Evolutionary conservation across 2,888 invertebrate genomes (phyloP), one percentile per base, ranked within the genome.

Genomic region (Chymomyza procnemis): DNA sequence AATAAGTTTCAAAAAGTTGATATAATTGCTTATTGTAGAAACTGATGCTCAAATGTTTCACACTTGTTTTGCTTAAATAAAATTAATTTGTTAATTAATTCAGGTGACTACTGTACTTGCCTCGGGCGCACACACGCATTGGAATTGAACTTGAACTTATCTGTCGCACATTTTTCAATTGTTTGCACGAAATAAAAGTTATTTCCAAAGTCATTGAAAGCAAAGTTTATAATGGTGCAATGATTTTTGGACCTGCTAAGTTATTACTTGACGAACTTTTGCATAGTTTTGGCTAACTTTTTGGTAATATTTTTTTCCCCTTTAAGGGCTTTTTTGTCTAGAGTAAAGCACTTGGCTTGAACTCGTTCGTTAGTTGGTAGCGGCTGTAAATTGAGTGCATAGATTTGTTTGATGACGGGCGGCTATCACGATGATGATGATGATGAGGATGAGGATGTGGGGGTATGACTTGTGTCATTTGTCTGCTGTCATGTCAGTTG

Each of bases 401-500:
- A 76, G 79, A 61, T 18, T 52, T 52, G 9, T 9, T 50, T n/a
- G 50, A 19, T 50, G 18, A 18, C 50, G 16, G 16, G 18, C 34
- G 4, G 46, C 58, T 6, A 18, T 46, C 9, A 18, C 8, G 41
- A 19, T 57, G 41, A 41, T 16, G 47, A 19, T 46, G 59, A 57
- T 30, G 26, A 57, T 18, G 52, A 2, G 16, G 57, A 22, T 41
- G 19, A 12, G 14, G 59, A 19, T 0, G 59, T 19, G 9, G 59
- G 47, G 47, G 6, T 6, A 3, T 21, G 86, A 85, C 87, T 73
- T 78, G 83, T 83, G 83, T 87, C 83, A 83, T 83, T 83, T 83
- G 87, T 83, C 87, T 83, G 86, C 83, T 83, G 87, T 83, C 87
- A 83, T 83, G 83, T 83, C 87, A 80, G 79, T 85, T 87, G 83